A percentile compares a stretch with the other conserved stretches of the same genome.
These are phyloP conservation scores for Argyresthia goedartella DNA, from an alignment of 2,888 invertebrate species.

Conservation along the genomic window DNA sequence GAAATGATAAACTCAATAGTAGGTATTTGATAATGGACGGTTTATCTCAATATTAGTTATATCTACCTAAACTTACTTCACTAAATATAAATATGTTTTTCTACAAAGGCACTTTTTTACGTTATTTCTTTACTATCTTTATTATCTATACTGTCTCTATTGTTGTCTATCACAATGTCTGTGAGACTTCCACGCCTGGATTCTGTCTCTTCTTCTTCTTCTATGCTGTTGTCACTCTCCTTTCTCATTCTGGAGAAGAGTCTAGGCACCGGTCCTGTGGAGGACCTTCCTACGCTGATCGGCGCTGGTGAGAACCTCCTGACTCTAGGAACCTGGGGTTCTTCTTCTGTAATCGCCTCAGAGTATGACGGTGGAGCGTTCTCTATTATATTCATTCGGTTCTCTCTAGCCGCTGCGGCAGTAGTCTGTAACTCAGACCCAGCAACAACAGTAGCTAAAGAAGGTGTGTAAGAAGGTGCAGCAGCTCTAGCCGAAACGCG, in stretches of 20 bases:
- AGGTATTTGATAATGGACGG: slow-evolving; percentile 12
- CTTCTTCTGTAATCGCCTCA: slow-evolving; percentile 31
- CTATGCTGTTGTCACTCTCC: slow-evolving; percentile 34
- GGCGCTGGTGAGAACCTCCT: slow-evolving; percentile 60
- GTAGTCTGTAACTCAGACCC: slow-evolving; percentile 57
- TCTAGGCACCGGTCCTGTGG: slow-evolving; percentile 50
- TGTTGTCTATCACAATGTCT: slow-evolving; percentile 61
- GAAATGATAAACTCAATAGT: slow-evolving; percentile 17
- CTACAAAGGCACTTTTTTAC: slow-evolving; percentile 44
- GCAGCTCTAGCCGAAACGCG: slow-evolving; percentile 53
- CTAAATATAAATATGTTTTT: slow-evolving; percentile 21
- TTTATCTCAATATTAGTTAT: slow-evolving; percentile 1
- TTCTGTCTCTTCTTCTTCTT: slow-evolving; percentile 29
- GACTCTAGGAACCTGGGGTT: slow-evolving; percentile 33
- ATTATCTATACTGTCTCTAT: slow-evolving; percentile 61
- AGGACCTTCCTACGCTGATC: slow-evolving; percentile 35
- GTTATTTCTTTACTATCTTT: slow-evolving; percentile 16
- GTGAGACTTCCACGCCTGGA: slow-evolving; percentile 58
- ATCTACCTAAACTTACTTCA: not conserved
- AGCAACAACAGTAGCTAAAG: slow-evolving; percentile 57
- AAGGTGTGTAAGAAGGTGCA: slow-evolving; percentile 55
- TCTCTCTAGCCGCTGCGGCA: slow-evolving; percentile 52
- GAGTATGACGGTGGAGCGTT: slow-evolving; percentile 60
- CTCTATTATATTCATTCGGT: slow-evolving; percentile 48
- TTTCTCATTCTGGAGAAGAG: slow-evolving; percentile 55